Percentiles rank a stretch among this genome's conserved stretches.
Evolutionary conservation across 2,888 invertebrate genomes (phyloP).

Genomic region (Drosophila kuntzei): DNA sequence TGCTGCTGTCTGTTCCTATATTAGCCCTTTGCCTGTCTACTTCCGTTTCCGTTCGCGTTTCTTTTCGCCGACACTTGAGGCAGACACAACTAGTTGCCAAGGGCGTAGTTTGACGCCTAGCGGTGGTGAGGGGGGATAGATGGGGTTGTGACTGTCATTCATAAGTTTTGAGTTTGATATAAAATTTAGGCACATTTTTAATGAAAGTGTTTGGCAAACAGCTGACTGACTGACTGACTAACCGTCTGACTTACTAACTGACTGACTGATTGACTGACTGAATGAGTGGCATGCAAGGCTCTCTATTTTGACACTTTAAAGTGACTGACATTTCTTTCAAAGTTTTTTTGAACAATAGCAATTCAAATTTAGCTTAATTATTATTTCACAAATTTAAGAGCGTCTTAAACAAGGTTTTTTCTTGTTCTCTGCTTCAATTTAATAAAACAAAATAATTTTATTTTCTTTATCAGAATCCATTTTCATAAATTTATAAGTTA

Average conservation of each 20-base stretch:
- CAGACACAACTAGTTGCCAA: constrained; percentile 40
- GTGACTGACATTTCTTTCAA: constrained; percentile 14
- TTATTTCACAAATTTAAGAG: too few species aligned
- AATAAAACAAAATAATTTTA: too few species aligned
- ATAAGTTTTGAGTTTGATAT: constrained; percentile 54
- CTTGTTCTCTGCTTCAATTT: too few species aligned
- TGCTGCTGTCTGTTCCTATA: constrained; percentile 22
- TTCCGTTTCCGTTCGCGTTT: constrained; percentile 60
- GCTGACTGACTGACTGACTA: constrained; percentile 13
- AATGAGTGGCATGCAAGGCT: constrained; percentile 37
- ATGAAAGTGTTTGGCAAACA: constrained; percentile 63
- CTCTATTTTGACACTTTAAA: constrained; percentile 28
- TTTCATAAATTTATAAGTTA: neutral
- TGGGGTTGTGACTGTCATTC: constrained; percentile 47
- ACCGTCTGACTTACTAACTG: constrained; percentile 28
- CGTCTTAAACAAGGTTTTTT: too few species aligned
- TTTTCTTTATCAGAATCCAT: neutral
- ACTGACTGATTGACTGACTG: constrained; percentile 19
- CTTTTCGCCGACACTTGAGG: constrained; percentile 54
- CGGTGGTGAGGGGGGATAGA: too few species aligned
- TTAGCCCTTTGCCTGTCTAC: constrained; percentile 54
- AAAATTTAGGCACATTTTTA: constrained; percentile 63
- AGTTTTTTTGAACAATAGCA: neutral
- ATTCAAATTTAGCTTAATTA: neutral
- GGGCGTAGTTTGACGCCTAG: constrained; percentile 17